phyloP scores from a whole-genome alignment of 2,888 invertebrate genomes.

The Anthophora plumipes region DNA sequence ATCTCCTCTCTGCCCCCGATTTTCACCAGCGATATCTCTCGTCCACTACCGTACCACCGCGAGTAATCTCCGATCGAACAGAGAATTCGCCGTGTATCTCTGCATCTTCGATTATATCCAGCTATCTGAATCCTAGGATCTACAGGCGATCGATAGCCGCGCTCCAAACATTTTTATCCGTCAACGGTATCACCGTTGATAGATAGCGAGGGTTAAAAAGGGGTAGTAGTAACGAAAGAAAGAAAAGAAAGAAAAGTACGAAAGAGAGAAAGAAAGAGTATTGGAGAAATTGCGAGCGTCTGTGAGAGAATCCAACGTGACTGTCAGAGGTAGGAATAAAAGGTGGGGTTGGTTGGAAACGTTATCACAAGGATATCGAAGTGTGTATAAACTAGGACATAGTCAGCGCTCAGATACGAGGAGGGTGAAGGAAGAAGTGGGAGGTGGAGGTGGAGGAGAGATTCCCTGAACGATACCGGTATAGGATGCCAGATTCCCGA shows the following conservation, averaged over 20 bases:
- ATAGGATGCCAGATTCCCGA: constrained; percentile 83
- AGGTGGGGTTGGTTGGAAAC: constrained; percentile 33
- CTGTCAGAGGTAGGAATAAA: neutral
- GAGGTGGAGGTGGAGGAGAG: constrained; percentile 67
- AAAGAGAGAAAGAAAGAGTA: constrained; percentile 14
- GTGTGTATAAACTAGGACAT: constrained; percentile 82
- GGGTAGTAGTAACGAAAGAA: neutral
- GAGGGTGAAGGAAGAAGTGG: constrained; percentile 46
- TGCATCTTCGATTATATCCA: constrained; percentile 50
- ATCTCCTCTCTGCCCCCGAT: neutral
- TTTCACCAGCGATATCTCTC: neutral
- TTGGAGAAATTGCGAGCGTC: constrained; percentile 61
- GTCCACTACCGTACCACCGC: neutral
- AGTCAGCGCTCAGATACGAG: constrained; percentile 67
- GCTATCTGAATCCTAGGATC: constrained; percentile 32
- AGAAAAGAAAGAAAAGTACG: neutral
- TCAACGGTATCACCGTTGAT: constrained; percentile 55
- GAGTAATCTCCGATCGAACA: constrained; percentile 23
- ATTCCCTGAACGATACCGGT: constrained; percentile 80
- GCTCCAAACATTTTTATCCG: constrained; percentile 61
- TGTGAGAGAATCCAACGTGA: constrained; percentile 42
- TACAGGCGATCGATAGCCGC: constrained; percentile 50
- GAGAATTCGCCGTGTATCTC: constrained; percentile 33
- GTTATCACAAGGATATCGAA: constrained; percentile 81
- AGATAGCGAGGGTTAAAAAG: constrained; percentile 3